Evolutionary conservation across 2,113 vertebrate genomes (phyloP).

Genomic region (Catharus minimus): DNA sequence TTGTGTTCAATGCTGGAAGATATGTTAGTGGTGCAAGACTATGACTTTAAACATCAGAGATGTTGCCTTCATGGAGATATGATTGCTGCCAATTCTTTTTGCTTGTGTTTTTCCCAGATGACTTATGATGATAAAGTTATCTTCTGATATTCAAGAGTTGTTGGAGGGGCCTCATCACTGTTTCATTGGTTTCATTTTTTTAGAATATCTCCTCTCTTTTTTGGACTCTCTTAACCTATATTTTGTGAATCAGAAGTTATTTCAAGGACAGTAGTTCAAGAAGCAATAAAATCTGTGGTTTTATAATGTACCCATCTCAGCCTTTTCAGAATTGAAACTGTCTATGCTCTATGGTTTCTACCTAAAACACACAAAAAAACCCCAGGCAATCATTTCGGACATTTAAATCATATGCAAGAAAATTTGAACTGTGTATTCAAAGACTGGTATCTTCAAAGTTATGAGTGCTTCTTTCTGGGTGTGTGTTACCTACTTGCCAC

Average conservation of each 20-base stretch:
- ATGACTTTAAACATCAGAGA: not conserved
- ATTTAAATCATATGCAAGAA: not conserved
- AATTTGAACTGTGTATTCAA: not conserved
- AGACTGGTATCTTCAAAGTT: not conserved
- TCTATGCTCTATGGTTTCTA: not conserved
- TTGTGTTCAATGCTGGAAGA: not conserved
- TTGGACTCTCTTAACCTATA: not conserved
- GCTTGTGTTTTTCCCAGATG: not conserved
- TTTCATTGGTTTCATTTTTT: not conserved
- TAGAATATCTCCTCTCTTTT: not conserved
- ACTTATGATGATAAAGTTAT: not conserved
- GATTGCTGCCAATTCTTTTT: not conserved
- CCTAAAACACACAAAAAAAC: not conserved
- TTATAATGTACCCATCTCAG: not conserved
- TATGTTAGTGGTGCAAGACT: not conserved
- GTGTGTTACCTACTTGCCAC: not conserved
- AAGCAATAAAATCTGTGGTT: not conserved
- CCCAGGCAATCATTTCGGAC: not conserved
- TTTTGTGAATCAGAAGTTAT: not conserved
- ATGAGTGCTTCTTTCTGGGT: accelerated
- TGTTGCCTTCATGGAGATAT: not conserved
- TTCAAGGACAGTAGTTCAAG: not conserved
- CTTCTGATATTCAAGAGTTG: not conserved
- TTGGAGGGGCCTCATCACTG: not conserved
- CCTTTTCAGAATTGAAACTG: not conserved